Evolutionary conservation across 2,888 invertebrate species (phyloP), one percentile per base, ranked within the genome.

Genomic region (Athripsodes cinereus): DNA sequence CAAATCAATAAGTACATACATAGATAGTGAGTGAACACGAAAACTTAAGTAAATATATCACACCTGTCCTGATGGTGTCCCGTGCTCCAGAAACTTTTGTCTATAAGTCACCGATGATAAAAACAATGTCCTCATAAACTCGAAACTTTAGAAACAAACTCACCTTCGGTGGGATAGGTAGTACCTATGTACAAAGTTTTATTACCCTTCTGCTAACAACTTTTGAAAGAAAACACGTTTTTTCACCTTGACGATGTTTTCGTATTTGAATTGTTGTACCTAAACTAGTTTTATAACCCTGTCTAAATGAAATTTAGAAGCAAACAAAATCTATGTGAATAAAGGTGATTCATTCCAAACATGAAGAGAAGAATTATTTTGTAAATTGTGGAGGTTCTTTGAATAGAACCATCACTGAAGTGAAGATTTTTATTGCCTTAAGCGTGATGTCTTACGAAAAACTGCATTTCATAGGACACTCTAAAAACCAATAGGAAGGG

Each of bases 111-210:
- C 40, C 16, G 40, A 40, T 40, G 40, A 40, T 40, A 13, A 40
- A 40, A 40, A 40, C 40, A 40, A 40, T 40, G 16, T 40, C 40
- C 40, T 40, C 40, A 40, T 40, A 40, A 40, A 40, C n/a, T 40
- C 2, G 31, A 2, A 26, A 26, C 26, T 26, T 26, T 10, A 6
- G 5, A 16, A 40, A 40, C 40, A 40, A 40, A 40, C 40, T 40
- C 13, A 16, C n/a, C n/a, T 8, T 8, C 13, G 2, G n/a, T 16
- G 13, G 40, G 40, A 13, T 16, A 40, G n/a, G 13, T n/a, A 3
- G 8, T 40, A 40, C 40, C 13, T 40, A 40, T 40, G 40, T 40
- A 8, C 13, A 13, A 26, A 40, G 8, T 40, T 40, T 40, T 40
- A 40, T 40, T 40, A 40, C 40, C 13, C 40, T 40, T 40, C 40